Percentiles rank a stretch among this genome's conserved stretches.
Evolutionary conservation across 2,113 vertebrate species (phyloP).

Genomic region (Thunnus thynnus): DNA sequence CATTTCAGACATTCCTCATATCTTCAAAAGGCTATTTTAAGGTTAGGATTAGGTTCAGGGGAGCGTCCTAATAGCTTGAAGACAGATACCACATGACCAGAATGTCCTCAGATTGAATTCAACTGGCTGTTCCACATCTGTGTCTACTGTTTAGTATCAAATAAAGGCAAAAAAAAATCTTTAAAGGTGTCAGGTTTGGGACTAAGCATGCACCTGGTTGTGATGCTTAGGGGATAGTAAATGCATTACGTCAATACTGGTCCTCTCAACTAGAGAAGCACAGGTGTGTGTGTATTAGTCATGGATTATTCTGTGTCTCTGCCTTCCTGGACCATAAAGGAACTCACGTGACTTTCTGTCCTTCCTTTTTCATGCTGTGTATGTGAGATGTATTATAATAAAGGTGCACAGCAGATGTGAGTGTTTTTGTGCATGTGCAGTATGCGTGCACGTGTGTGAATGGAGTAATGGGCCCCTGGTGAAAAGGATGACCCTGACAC

Average conservation of each 20-base stretch:
- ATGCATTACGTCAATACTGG: not conserved
- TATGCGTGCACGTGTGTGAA: slow-evolving; percentile 13
- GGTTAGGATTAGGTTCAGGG: not conserved
- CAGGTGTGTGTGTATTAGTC: not conserved
- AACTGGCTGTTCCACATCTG: not conserved
- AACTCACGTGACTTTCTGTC: not conserved
- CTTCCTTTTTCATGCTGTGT: not conserved
- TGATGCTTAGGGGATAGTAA: no score
- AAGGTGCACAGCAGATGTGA: not conserved
- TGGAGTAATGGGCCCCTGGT: slow-evolving; percentile 28
- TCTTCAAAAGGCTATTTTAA: slow-evolving; percentile 32
- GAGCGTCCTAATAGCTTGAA: not conserved
- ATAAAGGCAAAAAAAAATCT: not conserved
- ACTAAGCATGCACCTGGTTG: no score
- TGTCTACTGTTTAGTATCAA: not conserved
- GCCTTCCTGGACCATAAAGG: slow-evolving; percentile 2
- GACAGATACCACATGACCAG: not conserved
- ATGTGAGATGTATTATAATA: not conserved
- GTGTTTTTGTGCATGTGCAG: not conserved
- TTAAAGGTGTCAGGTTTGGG: no score
- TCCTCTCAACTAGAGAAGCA: not conserved
- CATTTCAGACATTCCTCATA: not conserved
- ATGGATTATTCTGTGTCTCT: not conserved
- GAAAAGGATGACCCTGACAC: slow-evolving; percentile 44
- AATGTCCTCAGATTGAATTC: not conserved